Evolutionary conservation across 2,888 invertebrate species (phyloP).

Genomic region (Polydrusus pterygomalis): DNA sequence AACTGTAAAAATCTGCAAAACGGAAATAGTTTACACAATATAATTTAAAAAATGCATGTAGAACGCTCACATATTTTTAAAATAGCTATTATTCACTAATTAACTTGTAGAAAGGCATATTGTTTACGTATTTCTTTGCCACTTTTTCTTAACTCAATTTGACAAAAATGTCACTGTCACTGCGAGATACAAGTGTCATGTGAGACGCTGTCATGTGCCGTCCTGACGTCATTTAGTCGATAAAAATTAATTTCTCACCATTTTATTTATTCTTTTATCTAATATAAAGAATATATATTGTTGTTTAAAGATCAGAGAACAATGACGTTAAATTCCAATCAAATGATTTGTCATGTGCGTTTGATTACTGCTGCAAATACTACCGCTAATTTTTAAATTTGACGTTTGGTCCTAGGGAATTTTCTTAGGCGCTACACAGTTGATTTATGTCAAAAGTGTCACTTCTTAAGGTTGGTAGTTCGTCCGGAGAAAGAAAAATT

Average conservation of each 20-base stretch:
- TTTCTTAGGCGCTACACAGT: not conserved
- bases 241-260: constrained; percentile 1
- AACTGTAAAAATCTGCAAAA: not conserved
- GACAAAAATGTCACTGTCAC: constrained; percentile 34
- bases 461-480: constrained; percentile 1
- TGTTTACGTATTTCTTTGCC: constrained; percentile 33
- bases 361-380: not conserved
- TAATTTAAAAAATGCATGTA: not conserved
- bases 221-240: not conserved
- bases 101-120: constrained; percentile 27
- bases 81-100: constrained; percentile 9
- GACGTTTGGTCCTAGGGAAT: not conserved
- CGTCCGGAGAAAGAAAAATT: constrained; percentile 14
- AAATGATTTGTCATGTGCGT: constrained; percentile 12
- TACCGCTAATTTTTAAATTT: constrained; percentile 17
- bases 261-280: constrained; percentile 6
- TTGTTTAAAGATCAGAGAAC: constrained; percentile 23
- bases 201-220: constrained; percentile 13
- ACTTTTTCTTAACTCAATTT: not conserved
- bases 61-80: constrained; percentile 24
- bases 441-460: constrained; percentile 16
- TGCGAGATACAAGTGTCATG: not conserved
- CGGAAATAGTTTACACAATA: not conserved
- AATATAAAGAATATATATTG: not conserved
- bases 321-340: constrained; percentile 12